These are phyloP conservation scores for Galerucella calmariensis DNA, from an alignment of 2,888 invertebrate genomes.

Conservation along the genomic window DNA sequence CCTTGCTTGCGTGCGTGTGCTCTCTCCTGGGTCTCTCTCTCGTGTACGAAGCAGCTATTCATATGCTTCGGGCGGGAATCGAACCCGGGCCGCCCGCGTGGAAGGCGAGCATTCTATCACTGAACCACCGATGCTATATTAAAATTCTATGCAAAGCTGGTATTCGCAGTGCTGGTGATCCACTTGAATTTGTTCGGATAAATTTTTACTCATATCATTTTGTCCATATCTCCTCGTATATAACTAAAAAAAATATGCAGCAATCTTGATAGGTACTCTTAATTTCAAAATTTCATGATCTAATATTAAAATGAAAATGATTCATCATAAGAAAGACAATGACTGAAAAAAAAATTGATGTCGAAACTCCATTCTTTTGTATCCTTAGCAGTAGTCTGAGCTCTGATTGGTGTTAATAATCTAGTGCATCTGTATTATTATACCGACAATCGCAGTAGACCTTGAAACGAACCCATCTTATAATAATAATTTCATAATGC, in stretches of 20 bases:
- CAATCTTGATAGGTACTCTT: neutral
- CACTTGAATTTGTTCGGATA: no score
- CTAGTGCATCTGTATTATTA: slow-evolving; percentile 37
- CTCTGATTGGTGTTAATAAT: slow-evolving; percentile 29
- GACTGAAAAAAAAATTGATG: slow-evolving; percentile 5
- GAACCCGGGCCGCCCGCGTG: no score
- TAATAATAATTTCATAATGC: slow-evolving; percentile 34
- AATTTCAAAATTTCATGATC: neutral
- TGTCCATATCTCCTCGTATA: neutral
- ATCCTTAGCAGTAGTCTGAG: slow-evolving; percentile 16
- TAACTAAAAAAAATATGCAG: neutral
- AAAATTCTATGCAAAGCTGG: no score
- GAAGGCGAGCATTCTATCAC: no score
- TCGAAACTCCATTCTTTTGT: slow-evolving; percentile 20
- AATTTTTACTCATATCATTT: no score
- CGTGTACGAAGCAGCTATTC: no score
- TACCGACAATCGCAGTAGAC: slow-evolving; percentile 6
- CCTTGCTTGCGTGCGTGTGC: no score
- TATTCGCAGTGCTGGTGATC: no score
- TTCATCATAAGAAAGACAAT: slow-evolving; percentile 15
- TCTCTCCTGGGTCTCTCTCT: no score
- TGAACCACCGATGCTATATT: no score
- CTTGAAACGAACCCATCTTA: slow-evolving; percentile 39
- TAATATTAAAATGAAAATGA: slow-evolving; percentile 4
- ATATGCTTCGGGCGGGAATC: no score